Evolutionary conservation across 2,797 vertebrate species (phyloP), one percentile per base, ranked within the genome.

Genomic region (Chaetodon trifasciatus): DNA sequence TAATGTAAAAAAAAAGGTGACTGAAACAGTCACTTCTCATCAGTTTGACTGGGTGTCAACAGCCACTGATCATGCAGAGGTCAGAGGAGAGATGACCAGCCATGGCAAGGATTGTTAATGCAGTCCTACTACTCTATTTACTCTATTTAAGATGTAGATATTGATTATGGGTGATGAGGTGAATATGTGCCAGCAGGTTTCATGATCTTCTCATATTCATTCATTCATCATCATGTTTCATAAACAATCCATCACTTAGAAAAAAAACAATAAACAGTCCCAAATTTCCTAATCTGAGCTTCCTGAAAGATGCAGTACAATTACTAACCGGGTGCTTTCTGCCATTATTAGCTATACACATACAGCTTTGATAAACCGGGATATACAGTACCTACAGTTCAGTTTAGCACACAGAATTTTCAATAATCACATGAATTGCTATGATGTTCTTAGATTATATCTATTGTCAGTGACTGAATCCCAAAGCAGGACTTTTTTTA

Each of bases 151-250:
- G 39, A 23, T 39, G 23, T 1, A 16, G 40, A 13, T 16, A 10
- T 42, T 56, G 52, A 56, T 21, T 42, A 3, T 12, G 15, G 42
- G 28, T 64, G 70, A 78, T 46, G 66, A 75, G 28, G 64, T 49
- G 23, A 74, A 67, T 55, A 52, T 5, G 70, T 23, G 44, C 35
- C 40, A 69, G 57, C 23, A 57, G 19, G n/a, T 68, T 66, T 69
- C 42, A 74, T 21, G 40, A 63, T 35, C 49, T 57, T 39, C 47
- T 23, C 58, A 65, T 66, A 40, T 53, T 16, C 37, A 53, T 53
- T 21, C 49, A 73, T 57, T 32, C 47, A 63, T 72, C 19, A 69
- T 32, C 28, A 32, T 32, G 28, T 32, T 32, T 32, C 28, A 32
- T 32, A 32, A 78, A 70, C 55, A 62, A 67, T 40, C 24, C 46